phyloP scores from a whole-genome alignment of 2,113 vertebrate species.

The Sigmodon hispidus region DNA sequence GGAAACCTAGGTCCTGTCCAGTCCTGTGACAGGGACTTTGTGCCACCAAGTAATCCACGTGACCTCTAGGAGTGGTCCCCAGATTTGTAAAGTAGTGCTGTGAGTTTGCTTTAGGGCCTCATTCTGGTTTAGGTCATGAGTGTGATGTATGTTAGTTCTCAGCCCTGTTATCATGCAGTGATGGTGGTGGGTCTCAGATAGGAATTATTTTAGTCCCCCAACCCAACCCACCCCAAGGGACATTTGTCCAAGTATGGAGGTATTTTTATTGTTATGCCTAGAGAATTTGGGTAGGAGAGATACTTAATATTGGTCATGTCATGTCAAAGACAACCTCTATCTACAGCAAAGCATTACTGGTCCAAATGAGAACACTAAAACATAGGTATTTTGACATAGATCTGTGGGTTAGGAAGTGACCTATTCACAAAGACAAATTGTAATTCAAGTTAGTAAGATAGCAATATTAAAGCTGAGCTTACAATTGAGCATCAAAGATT shows the following conservation, averaged over 20 bases:
- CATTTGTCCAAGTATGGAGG: neutral
- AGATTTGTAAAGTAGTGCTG: neutral
- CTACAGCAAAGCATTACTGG: neutral
- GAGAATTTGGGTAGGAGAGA: neutral
- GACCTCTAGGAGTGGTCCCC: neutral
- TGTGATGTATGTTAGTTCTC: neutral
- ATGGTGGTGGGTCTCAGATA: neutral
- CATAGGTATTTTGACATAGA: neutral
- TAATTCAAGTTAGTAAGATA: conserved; percentile 19
- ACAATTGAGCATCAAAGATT: neutral
- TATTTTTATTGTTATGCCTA: neutral
- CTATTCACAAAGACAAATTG: neutral
- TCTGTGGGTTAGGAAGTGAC: neutral
- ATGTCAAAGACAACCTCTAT: neutral
- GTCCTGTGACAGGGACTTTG: neutral
- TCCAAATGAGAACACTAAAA: conserved; percentile 14
- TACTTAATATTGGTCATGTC: neutral
- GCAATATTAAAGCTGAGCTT: conserved; percentile 19
- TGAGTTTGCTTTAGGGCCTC: neutral
- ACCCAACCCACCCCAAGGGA: neutral
- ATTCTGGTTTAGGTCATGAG: neutral
- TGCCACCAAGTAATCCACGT: neutral
- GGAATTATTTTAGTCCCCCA: neutral
- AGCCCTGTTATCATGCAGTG: neutral
- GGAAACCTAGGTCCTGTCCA: neutral